Evolutionary conservation across 2,113 vertebrate genomes (phyloP).

Genomic region (Tympanuchus pallidicinctus): DNA sequence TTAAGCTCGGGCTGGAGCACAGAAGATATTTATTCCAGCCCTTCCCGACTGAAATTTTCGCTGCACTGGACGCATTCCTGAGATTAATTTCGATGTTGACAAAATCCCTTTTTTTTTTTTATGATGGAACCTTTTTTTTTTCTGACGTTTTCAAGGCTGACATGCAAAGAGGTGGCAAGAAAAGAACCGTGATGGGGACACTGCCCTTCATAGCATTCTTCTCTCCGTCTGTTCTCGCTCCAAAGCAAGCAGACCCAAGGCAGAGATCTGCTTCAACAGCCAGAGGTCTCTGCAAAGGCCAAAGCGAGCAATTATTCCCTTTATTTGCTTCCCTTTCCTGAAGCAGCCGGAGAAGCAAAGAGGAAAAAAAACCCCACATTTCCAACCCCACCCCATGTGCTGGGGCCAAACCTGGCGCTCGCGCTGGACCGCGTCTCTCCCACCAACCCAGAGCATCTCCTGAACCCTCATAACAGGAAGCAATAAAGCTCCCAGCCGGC

Average conservation of each 20-base stretch:
- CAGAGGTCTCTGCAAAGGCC: neutral
- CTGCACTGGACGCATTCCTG: neutral
- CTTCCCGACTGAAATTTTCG: neutral
- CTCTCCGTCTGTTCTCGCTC: conserved; percentile 31
- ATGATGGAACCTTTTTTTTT: neutral
- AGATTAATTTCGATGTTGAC: neutral
- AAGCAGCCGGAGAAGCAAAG: neutral
- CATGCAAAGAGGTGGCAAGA: neutral
- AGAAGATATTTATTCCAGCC: neutral
- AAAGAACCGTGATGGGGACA: rapidly evolving
- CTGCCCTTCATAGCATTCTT: neutral
- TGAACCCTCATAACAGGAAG: conserved; percentile 62
- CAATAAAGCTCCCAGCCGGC: conserved; percentile 32
- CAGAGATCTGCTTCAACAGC: neutral
- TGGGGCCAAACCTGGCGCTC: neutral
- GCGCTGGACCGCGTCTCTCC: neutral
- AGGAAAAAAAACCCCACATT: neutral
- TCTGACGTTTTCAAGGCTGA: neutral
- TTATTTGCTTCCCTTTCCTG: conserved; percentile 68
- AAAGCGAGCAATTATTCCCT: neutral
- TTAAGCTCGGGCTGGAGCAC: neutral
- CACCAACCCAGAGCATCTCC: neutral
- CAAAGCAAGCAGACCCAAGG: conserved; percentile 54
- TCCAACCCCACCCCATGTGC: neutral
- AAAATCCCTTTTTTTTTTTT: neutral